Percentiles rank a stretch among this genome's conserved stretches.
phyloP scores from a whole-genome alignment of 2,797 vertebrate genomes.

The Spinus pinus region DNA sequence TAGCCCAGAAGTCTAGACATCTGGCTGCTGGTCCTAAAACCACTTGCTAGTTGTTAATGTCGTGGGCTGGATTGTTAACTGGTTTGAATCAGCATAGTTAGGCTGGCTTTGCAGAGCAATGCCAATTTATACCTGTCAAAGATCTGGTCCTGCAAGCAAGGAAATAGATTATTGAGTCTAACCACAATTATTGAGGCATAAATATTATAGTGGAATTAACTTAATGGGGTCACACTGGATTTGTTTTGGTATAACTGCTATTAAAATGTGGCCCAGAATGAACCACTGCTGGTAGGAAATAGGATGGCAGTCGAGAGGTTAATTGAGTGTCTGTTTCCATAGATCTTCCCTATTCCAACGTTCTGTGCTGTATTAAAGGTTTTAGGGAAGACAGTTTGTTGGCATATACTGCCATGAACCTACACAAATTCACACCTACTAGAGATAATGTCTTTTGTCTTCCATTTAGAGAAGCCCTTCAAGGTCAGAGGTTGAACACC shows the following conservation, averaged over 20 bases:
- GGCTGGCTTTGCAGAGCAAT: neutral
- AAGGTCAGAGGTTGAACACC: neutral
- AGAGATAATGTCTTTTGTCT: neutral
- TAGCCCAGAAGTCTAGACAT: conserved; percentile 29
- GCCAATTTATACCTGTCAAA: neutral
- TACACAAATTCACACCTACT: neutral
- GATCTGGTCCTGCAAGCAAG: neutral
- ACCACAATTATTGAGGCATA: neutral
- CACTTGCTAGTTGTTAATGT: neutral
- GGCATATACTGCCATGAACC: neutral
- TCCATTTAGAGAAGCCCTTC: neutral
- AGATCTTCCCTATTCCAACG: neutral
- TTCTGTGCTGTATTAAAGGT: neutral
- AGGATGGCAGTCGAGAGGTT: neutral
- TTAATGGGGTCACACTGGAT: neutral
- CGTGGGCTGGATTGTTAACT: neutral
- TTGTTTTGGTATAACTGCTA: neutral
- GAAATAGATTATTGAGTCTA: neutral
- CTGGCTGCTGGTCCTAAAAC: conserved; percentile 3
- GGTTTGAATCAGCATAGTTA: neutral
- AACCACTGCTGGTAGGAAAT: neutral
- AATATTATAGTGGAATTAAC: conserved; percentile 8
- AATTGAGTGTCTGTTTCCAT: neutral
- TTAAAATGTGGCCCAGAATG: neutral
- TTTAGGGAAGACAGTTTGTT: neutral